Evolutionary conservation across 1,140 invertebrate species (phyloP), one percentile per base, ranked within the genome.

Genomic region (Lordiphosa mommai): DNA sequence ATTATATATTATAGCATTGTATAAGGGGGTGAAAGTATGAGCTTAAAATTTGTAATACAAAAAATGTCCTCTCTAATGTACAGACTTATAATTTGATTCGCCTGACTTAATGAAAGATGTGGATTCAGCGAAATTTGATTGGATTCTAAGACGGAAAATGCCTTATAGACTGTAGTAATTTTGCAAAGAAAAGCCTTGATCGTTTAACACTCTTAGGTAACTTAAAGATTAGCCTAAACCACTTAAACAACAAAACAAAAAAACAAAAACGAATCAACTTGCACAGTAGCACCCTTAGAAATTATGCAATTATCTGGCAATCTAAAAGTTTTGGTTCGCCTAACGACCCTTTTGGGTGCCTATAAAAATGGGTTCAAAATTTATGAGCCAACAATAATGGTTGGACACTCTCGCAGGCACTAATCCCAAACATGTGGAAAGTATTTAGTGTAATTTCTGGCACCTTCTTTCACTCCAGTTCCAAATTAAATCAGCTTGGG

Each of bases 301-400:
- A 47, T 63, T 50, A 52, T 67, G 64, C 61, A 67, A 63, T 67
- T 67, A 67, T 63, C 60, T 57, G 20, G 40, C 52, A 68, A 77
- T 77, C 73, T 68, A 61, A 44, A 69, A 51, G 63, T 67, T 67
- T 66, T 66, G 29, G 57, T 59, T 50, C 67, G 58, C 64, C 66
- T 55, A 58, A 68, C 41, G 46, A 79, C 52, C 57, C 73, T 79
- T 66, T 61, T 58, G 59, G 46, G 59, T 33, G 17, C 14, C 38
- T 30, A 16, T 36, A 48, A 61, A 56, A 72, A 79, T 65, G 69
- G 76, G 55, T 72, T 70, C 58, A 56, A 27, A 79, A 80, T 80
- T 80, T 80, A 80, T 82, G 76, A 66, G 70, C 74, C 40, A 52
- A 61, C 82, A 71, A 80, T 82, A 80, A 74, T 63, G 55, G 12